Base-by-base conservation (phyloP, 2,888 invertebrate genomes). In the Agrochola litura region DNA sequence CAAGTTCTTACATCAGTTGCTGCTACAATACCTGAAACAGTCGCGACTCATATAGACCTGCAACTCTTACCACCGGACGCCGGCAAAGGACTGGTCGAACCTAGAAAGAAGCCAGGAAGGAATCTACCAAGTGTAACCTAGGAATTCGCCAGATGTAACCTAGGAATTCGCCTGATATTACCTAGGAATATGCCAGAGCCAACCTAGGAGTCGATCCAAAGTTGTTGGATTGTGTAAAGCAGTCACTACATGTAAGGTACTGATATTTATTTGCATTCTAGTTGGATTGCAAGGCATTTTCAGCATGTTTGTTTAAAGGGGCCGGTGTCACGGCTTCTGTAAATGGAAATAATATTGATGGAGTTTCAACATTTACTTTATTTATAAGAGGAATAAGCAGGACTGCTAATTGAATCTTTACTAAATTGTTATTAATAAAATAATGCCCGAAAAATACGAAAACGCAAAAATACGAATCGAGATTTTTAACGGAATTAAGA, bases 1-100 rank as follows among this genome's bases (percentile, higher is more conserved):
- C 96, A 98, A 98, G 93, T 99, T 99, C 94, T 97, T 99, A 69
- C 98, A 99, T 93, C 98, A 98, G 88, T 97, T 99, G 72, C 97
- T 99, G 64, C 97, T 99, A 78, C 98, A 98, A 90, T 99, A 99
- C 95, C 96, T 99, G 86, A 98, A 98, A 91, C 98, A 98, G 92
- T 98, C 99, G 65, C 96, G 99, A 86, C 98, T 99, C 86, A 99
- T 99, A 90, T 99, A 89, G 60, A 58, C 41, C 54, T 56, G 16
- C 30, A 3, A 22, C 64, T n/a, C 49, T 58, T 9, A 56, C n/a
- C n/a, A 41, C 61, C 22, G 16, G 1, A 37, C 16, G 5, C 9
- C 58, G n/a, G 30, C 37, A 25, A 14, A 49, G 14, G 12, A 41
- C 16, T 46, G 12, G 6, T 49, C 1, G n/a, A 3, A 25, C 10